Evolutionary conservation across 2,888 invertebrate genomes (phyloP).

Genomic region (Plebejus argus): DNA sequence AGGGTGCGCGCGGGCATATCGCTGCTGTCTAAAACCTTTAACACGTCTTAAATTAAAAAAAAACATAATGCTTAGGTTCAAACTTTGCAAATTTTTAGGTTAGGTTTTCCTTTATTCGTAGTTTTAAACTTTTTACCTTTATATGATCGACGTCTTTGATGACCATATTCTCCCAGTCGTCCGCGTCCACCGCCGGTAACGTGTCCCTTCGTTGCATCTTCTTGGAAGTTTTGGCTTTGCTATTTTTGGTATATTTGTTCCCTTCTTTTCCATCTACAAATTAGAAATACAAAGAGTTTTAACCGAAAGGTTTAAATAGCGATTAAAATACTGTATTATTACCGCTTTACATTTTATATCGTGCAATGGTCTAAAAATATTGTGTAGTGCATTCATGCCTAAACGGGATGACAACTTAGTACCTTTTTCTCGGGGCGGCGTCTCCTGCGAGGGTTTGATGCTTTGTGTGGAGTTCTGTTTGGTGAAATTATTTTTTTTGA

Average conservation of each 20-base stretch:
- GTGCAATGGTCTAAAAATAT: too few species aligned
- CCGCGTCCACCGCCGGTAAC: constrained; percentile 56
- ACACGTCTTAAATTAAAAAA: neutral
- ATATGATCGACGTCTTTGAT: constrained; percentile 71
- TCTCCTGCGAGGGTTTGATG: constrained; percentile 67
- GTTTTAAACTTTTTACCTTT: constrained; percentile 52
- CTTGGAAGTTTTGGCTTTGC: constrained; percentile 62
- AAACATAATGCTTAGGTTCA: neutral
- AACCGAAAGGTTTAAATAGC: neutral
- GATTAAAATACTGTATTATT: neutral
- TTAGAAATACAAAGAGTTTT: constrained; percentile 32
- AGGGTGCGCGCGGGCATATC: constrained; percentile 85
- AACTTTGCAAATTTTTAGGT: neutral
- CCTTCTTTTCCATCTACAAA: constrained; percentile 57
- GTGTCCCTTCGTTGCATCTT: constrained; percentile 47
- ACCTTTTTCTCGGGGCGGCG: constrained; percentile 59
- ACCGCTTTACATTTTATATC: neutral
- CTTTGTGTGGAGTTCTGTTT: constrained; percentile 75
- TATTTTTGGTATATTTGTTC: constrained; percentile 61
- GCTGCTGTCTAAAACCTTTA: constrained; percentile 68
- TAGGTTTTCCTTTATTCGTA: neutral
- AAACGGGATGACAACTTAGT: too few species aligned
- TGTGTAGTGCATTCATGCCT: too few species aligned
- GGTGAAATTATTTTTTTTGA: constrained; percentile 71
- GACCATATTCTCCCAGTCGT: constrained; percentile 67